Evolutionary conservation across 2,888 invertebrate species (phyloP).

Genomic region (Dermolepida albohirtum): DNA sequence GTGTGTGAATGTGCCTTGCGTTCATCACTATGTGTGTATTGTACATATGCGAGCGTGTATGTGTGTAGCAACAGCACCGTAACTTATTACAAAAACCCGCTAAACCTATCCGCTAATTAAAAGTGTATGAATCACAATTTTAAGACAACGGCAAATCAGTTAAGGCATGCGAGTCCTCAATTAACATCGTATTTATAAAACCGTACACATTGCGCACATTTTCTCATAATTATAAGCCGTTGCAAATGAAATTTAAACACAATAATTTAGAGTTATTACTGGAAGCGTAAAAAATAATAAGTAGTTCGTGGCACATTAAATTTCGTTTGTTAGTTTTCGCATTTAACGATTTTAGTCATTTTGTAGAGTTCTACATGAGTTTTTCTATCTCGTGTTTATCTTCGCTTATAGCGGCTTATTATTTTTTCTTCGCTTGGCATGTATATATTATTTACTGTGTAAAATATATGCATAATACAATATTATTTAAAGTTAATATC

Average conservation of each 20-base stretch:
- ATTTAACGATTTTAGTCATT: conserved; percentile 8
- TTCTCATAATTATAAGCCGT: conserved; percentile 42
- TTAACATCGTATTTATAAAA: conserved; percentile 40
- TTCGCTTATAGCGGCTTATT: too few relatives aligned
- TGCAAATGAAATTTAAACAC: conserved; percentile 44
- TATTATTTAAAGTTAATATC: too few relatives aligned
- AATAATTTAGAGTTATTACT: conserved; percentile 39
- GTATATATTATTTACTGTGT: too few relatives aligned
- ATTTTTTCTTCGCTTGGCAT: neutral
- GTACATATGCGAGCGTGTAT: too few relatives aligned
- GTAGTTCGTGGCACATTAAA: conserved; percentile 33
- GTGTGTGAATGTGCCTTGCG: too few relatives aligned
- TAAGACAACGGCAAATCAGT: conserved; percentile 44
- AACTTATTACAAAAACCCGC: conserved; percentile 46
- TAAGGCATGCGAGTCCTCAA: conserved; percentile 41
- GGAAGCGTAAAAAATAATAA: conserved; percentile 32
- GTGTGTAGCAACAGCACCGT: conserved; percentile 45
- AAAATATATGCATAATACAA: too few relatives aligned
- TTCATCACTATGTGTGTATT: too few relatives aligned
- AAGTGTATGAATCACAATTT: conserved; percentile 44
- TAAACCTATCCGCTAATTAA: conserved; percentile 47
- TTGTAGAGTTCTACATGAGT: neutral
- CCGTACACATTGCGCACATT: conserved; percentile 39
- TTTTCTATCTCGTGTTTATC: conserved; percentile 2
- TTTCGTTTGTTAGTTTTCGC: conserved; percentile 32